Conservation (phyloP, 2,888 invertebrate species). For the Acleris sparsana region DNA sequence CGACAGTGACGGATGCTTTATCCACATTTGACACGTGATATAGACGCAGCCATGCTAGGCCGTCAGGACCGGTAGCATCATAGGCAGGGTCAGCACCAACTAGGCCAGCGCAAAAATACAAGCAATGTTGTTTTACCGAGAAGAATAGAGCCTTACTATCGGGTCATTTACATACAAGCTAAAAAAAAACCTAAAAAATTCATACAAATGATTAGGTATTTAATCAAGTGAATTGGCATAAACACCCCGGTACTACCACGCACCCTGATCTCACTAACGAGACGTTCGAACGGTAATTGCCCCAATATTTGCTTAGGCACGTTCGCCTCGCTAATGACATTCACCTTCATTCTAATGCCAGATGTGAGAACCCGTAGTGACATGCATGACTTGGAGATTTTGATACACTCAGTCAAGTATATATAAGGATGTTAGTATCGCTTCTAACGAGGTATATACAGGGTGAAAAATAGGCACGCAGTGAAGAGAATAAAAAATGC, state of each 20-base stretch:
- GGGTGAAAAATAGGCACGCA: no score
- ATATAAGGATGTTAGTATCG: no score
- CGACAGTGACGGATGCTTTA: no score
- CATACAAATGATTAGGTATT: constrained; percentile 4
- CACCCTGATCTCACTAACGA: constrained; percentile 51
- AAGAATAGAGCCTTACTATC: no score
- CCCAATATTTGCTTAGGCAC: constrained; percentile 67
- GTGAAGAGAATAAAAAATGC: no score
- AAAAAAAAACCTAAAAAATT: neutral
- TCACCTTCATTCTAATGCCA: constrained; percentile 38
- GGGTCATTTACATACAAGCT: neutral
- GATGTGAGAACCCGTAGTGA: constrained; percentile 36
- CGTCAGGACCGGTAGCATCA: no score
- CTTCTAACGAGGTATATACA: no score
- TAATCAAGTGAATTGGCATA: constrained; percentile 9
- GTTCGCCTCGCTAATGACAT: constrained; percentile 58
- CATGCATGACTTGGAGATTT: constrained; percentile 20
- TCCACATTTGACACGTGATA: no score
- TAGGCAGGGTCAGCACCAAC: no score
- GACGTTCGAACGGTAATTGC: constrained; percentile 52
- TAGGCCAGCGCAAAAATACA: no score
- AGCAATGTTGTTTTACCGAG: no score
- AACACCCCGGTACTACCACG: constrained; percentile 28
- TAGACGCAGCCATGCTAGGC: no score
- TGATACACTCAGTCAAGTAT: neutral